Percentiles rank a stretch among this genome's conserved stretches.
Conservation (phyloP, 1,140 invertebrate species). For the Atta cephalotes region DNA sequence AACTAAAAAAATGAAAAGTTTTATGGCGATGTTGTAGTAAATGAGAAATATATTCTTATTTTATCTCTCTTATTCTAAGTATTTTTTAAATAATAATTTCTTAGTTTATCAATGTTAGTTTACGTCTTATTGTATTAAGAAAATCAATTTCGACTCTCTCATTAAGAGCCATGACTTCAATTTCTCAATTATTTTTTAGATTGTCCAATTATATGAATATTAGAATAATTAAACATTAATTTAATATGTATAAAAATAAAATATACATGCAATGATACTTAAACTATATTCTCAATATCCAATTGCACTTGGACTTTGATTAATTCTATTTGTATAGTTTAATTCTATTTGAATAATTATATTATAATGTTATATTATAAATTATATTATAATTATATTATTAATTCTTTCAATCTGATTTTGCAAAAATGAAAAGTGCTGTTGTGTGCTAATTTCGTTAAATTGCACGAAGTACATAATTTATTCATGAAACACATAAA, state of each 20-base stretch:
- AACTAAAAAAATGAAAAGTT: no score
- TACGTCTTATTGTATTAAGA: neutral
- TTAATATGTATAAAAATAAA: neutral
- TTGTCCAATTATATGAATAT: slow-evolving; percentile 10
- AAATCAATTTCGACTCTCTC: neutral
- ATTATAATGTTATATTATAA: no score
- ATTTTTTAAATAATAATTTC: neutral
- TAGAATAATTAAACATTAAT: neutral
- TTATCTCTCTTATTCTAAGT: no score
- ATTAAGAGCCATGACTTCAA: neutral
- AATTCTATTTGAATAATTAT: slow-evolving; percentile 30
- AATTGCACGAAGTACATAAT: slow-evolving; percentile 39
- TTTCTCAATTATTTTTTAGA: neutral
- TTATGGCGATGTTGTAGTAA: no score
- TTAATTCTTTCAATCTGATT: slow-evolving; percentile 34
- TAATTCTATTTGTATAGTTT: no score
- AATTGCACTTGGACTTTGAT: slow-evolving; percentile 1
- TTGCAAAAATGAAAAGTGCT: slow-evolving; percentile 15
- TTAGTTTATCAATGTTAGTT: neutral
- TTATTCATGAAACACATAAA: slow-evolving; percentile 47
- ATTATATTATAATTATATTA: no score
- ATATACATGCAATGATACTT: no score
- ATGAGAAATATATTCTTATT: no score
- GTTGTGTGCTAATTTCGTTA: slow-evolving; percentile 46
- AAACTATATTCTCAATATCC: neutral